Base-by-base conservation (phyloP, 2,888 invertebrate species). In the Andrena bucephala region DNA sequence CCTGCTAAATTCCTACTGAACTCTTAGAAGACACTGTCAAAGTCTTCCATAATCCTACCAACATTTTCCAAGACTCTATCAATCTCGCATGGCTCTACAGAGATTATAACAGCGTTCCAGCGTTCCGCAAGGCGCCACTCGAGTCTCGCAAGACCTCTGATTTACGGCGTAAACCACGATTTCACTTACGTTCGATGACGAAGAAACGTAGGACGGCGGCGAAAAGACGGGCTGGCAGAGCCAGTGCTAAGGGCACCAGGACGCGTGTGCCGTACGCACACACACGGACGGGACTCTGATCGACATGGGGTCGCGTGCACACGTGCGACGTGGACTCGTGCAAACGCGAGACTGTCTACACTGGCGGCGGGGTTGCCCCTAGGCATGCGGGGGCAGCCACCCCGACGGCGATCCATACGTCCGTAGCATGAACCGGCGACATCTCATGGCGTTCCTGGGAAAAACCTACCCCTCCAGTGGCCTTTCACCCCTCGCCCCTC, bases 371-470 rank as follows among this genome's bases (percentile, higher is more conserved):
- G 78, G 63, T 77, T 60, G 69, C 31, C 48, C 48, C 48, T 60
- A 70, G 54, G 76, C 76, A 80, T 74, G 66, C 67, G 62, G 57
- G 88, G 81, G 81, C 81, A 77, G 80, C 81, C 60, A 87, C 86
- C 88, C 78, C 79, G 62, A n/a, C 60, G 33, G 52, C 88, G 88
- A 87, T 88, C 87, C 77, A 87, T 87, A 87, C 79, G 54, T 5
- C 68, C 54, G 69, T 74, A 60, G 57, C 42, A 27, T 27, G 59
- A 50, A 42, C 62, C 62, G 70, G 82, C 77, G 82, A 74, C 85
- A 77, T 84, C 88, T 84, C 71, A 74, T 75, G 84, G 77, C 50
- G 62, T 66, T 13, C 50, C 16, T 31, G 50, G n/a, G 50, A 68
- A 72, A 52, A n/a, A 24, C 57, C 57, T 10, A 10, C 33, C 24